Percentiles rank a stretch among this genome's conserved stretches.
Evolutionary conservation across 2,888 invertebrate species (phyloP).

Genomic region (Cheilosia scutellata): DNA sequence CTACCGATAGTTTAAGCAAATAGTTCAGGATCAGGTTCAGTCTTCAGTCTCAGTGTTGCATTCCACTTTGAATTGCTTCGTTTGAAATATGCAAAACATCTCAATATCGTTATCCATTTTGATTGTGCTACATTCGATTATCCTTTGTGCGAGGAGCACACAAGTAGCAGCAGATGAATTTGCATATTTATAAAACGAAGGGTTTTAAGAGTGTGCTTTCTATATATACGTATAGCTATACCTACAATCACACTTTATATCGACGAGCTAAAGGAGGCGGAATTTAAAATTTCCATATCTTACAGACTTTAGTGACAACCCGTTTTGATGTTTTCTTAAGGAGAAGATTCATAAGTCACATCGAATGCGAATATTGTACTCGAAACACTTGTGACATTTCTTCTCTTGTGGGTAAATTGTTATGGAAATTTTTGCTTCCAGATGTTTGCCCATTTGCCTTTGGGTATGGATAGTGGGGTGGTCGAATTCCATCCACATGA

Average conservation of each 20-base stretch:
- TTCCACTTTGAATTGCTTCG: conserved; percentile 65
- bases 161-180: conserved; percentile 22
- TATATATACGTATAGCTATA: no score
- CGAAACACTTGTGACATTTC: conserved; percentile 64
- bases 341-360: conserved; percentile 70
- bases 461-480: neutral
- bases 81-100: conserved; percentile 74
- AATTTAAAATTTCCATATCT: conserved; percentile 48
- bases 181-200: conserved; percentile 67
- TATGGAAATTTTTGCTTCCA: conserved; percentile 72
- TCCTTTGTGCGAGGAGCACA: conserved; percentile 54
- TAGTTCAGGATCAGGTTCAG: conserved; percentile 54
- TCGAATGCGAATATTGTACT: conserved; percentile 55
- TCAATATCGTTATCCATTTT: conserved; percentile 73
- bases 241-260: no score
- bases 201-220: conserved; percentile 24
- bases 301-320: conserved; percentile 52
- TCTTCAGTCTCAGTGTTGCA: conserved; percentile 64
- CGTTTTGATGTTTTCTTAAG: conserved; percentile 60
- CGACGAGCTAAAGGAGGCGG: neutral
- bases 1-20: conserved; percentile 62
- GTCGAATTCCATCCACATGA: conserved; percentile 3
- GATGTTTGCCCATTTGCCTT: conserved; percentile 71
- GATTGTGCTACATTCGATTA: conserved; percentile 72
- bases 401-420: conserved; percentile 69